Evolutionary conservation across 2,888 invertebrate species (phyloP), one percentile per base, ranked within the genome.

Genomic region (Meteorus cinctellus): DNA sequence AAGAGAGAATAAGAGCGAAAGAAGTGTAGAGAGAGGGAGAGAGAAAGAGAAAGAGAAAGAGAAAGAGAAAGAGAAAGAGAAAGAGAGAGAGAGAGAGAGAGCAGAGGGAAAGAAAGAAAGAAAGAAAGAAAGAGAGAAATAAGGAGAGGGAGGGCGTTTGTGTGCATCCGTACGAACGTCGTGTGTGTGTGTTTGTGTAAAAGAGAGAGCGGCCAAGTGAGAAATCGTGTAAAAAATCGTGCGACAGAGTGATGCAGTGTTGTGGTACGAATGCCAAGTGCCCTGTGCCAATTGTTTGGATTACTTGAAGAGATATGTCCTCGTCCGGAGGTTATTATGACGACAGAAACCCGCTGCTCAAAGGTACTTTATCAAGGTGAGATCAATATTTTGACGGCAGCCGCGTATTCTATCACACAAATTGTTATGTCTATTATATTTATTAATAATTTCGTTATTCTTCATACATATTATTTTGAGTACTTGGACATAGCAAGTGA

Each of bases 361-460:
- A 92, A 90, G 92, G 92, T 86, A 92, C 91, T 79, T 89, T 92
- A 85, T 91, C 92, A 85, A 92, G 92, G 92, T 92, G 86, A 89
- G 89, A 73, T 41, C 41, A 41, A 41, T 41, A 41, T 41, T 41
- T 41, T 41, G 41, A 41, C 8, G 12, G 8, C 12, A 41, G 8
- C 12, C 12, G 8, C 12, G 41, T 41, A 8, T 41, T 41, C 41
- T 8, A 41, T 41, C 2, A 8, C 8, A 41, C 12, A 12, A 2
- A 12, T 41, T 41, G 8, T 12, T 41, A 41, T 12, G 8, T 6
- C 8, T 10, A 12, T 41, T 41, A 59, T 73, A 16, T 67, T 36
- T 66, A 14, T 59, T 72, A 31, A 10, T 27, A 8, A 10, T 55
- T 34, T 45, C 10, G 29, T 24, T 41, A 27, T 60, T 62, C 36